phyloP scores from a whole-genome alignment of 2,113 vertebrate genomes.

The Saimiri boliviensis region DNA sequence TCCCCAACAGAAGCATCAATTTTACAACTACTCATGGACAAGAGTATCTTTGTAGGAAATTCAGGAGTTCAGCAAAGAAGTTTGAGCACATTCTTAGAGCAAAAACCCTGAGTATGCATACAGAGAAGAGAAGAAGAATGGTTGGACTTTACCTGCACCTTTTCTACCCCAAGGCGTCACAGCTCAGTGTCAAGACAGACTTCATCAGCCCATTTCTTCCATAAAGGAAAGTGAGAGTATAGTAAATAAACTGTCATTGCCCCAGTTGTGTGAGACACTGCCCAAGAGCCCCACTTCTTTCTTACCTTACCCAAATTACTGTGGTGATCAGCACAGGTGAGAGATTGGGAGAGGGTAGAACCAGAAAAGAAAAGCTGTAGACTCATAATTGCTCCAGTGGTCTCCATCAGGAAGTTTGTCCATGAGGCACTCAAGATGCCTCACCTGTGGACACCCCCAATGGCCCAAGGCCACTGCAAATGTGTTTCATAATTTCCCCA shows the following conservation, averaged over 20 bases:
- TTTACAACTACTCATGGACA: neutral
- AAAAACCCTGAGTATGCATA: too few species aligned
- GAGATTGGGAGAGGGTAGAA: neutral
- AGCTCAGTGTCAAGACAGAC: too few species aligned
- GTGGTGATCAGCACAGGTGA: neutral
- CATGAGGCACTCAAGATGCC: too few species aligned
- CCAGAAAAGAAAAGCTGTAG: neutral
- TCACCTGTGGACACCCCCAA: neutral
- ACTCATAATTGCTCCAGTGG: neutral
- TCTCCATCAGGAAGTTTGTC: neutral
- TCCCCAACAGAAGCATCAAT: neutral
- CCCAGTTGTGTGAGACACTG: neutral
- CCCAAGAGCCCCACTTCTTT: neutral
- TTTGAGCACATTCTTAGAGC: neutral
- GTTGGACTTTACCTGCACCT: neutral
- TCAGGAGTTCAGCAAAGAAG: neutral
- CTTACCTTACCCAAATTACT: neutral
- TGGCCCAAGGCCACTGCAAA: neutral
- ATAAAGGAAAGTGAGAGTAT: neutral
- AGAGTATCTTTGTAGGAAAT: neutral
- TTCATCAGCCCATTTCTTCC: too few species aligned
- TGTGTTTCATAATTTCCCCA: neutral
- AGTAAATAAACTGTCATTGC: neutral
- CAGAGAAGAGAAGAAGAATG: neutral
- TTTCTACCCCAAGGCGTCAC: neutral